Conservation (phyloP, 2,888 invertebrate species). For the Rhingia campestris region DNA sequence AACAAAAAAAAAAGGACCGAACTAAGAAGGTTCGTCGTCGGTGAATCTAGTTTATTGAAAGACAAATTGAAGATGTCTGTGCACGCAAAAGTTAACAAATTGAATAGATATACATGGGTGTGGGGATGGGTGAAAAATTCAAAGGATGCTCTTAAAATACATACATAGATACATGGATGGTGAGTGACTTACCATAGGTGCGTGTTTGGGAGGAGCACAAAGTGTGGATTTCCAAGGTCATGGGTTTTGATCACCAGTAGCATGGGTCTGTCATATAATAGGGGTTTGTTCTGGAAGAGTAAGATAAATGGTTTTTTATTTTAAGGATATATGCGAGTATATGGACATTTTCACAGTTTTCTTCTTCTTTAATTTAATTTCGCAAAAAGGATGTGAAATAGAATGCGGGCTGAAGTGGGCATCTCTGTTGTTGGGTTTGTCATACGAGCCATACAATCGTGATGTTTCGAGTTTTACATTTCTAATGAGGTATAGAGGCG, state of each 20-base stretch:
- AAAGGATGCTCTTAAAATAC: conserved; percentile 51
- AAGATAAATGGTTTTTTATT: conserved; percentile 71
- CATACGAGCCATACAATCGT: not conserved
- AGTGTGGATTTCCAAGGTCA: conserved; percentile 28
- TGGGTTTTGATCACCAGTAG: conserved; percentile 41
- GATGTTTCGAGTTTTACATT: no score
- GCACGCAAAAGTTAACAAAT: conserved; percentile 73
- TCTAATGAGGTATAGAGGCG: no score
- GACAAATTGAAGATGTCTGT: conserved; percentile 73
- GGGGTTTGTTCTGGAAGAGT: conserved; percentile 42
- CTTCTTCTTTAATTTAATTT: not conserved
- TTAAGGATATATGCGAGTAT: conserved; percentile 13
- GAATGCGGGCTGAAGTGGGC: not conserved
- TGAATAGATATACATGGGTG: conserved; percentile 47
- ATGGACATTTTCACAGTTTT: conserved; percentile 6
- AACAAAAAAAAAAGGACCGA: conserved; percentile 1
- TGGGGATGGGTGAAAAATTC: conserved; percentile 34
- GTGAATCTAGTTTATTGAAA: conserved; percentile 71
- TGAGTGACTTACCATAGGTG: conserved; percentile 63
- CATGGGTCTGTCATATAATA: conserved; percentile 15
- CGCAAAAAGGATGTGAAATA: not conserved
- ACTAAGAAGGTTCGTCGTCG: conserved; percentile 30
- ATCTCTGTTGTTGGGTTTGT: not conserved
- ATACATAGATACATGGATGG: conserved; percentile 1
- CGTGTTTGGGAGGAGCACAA: conserved; percentile 5